Evolutionary conservation across 2,888 invertebrate species (phyloP), one percentile per base, ranked within the genome.

Genomic region (Aphelenchoides bicaudatus): DNA sequence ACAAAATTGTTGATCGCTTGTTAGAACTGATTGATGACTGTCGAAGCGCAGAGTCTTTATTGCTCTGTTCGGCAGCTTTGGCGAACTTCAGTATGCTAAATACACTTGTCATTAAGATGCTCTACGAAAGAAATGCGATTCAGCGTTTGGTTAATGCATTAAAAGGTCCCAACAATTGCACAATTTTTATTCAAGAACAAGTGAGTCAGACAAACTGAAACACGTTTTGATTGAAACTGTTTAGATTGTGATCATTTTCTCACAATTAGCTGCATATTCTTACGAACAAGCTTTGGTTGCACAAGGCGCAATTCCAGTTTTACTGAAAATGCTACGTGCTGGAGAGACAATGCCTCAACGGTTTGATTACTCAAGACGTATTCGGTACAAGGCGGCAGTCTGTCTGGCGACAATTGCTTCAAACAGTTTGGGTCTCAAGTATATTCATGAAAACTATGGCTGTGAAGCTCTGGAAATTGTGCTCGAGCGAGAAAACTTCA

Each of bases 181-280:
- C 68, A 21, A 64, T 72, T 16, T 74, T 76, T 56, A 73, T 75
- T 3, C 72, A 73, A 38, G 76, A 75, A 54, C 75, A 75, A 58
- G 68, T 71, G 8, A 37, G 38, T 21, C 8, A 58, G 38, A n/a
- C 29, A 5, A 39, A 43, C 5, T 48, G 23, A 3, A 27, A 28
- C 56, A 28, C 53, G 21, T 19, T 37, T 25, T 43, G 38, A 31
- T 21, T 28, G 8, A 27, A 27, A 31, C 51, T 53, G 16, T 43
- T 43, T 16, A 43, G 43, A 43, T 28, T n/a, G 43, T 16, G 2
- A 3, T 28, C 43, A 43, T 43, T 1, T 43, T 43, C 16, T 43
- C 43, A n/a, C n/a, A n/a, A n/a, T n/a, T n/a, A n/a, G n/a, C n/a
- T n/a, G 66, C 69, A 25, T 58, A 67, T 21, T 66, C 68, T n/a